phyloP scores from a whole-genome alignment of 2,888 invertebrate genomes.

The Lacanobia oleracea region DNA sequence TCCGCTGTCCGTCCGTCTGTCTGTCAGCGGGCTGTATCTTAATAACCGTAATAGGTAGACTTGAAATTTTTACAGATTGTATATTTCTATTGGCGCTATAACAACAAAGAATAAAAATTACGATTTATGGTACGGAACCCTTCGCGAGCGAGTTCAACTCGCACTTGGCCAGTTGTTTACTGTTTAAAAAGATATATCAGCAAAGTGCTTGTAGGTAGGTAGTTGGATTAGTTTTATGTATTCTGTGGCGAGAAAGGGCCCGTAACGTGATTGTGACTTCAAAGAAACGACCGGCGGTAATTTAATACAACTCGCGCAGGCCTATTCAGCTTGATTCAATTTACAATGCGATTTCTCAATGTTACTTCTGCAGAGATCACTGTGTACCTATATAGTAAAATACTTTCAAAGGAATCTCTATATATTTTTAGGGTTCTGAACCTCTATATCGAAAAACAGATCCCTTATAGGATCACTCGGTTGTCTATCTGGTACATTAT shows the following conservation, averaged over 20 bases:
- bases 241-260: conserved; percentile 41
- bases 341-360: conserved; percentile 49
- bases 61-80: too few relatives aligned
- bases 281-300: conserved; percentile 48
- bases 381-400: neutral
- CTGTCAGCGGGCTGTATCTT: too few relatives aligned
- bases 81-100: too few relatives aligned
- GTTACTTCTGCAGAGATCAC: conserved; percentile 22
- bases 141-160: too few relatives aligned
- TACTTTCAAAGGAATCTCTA: neutral
- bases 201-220: conserved; percentile 10
- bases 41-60: too few relatives aligned
- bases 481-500: neutral
- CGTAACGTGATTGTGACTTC: conserved; percentile 49
- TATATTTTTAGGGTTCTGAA: neutral
- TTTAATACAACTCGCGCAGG: conserved; percentile 34
- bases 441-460: too few relatives aligned
- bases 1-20: too few relatives aligned
- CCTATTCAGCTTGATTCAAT: conserved; percentile 43
- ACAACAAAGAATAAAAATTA: too few relatives aligned
- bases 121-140: too few relatives aligned
- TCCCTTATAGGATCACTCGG: too few relatives aligned
- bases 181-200: conserved; percentile 9
- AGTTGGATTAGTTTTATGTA: conserved; percentile 31
- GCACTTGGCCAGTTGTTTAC: too few relatives aligned